Evolutionary conservation across 2,888 invertebrate genomes (phyloP).

Genomic region (Candidula unifasciata): DNA sequence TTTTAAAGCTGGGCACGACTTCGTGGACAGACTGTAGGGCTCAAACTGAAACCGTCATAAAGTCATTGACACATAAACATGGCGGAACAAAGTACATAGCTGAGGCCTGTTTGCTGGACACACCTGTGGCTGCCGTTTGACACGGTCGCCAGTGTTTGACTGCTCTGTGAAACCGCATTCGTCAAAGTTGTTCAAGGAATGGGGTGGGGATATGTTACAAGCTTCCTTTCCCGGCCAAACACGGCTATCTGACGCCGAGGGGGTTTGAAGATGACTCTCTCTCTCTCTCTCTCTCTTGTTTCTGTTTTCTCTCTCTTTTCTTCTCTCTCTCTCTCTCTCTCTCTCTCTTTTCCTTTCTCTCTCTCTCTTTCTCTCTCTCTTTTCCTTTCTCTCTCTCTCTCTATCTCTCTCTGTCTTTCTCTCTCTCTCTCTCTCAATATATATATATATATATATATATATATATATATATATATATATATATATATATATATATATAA

Average conservation of each 20-base stretch:
- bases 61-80: too few relatives aligned
- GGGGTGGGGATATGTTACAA: not conserved
- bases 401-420: too few relatives aligned
- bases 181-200: not conserved
- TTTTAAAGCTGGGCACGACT: too few relatives aligned
- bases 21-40: too few relatives aligned
- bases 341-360: not conserved
- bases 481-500: too few relatives aligned
- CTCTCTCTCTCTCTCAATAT: too few relatives aligned
- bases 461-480: not conserved
- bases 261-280: too few relatives aligned
- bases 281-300: too few relatives aligned
- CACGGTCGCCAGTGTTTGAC: not conserved
- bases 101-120: not conserved
- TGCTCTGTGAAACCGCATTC: conserved; percentile 22
- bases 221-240: not conserved
- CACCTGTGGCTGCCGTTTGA: conserved; percentile 10
- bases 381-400: not conserved
- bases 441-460: conserved; percentile 8
- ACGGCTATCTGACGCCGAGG: not conserved
- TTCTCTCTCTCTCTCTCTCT: too few relatives aligned
- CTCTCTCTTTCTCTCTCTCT: not conserved
- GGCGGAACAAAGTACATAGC: not conserved
- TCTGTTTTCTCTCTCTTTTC: too few relatives aligned
- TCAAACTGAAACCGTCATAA: too few relatives aligned